phyloP scores from a whole-genome alignment of 2,888 invertebrate genomes.

The Biston stratarius region DNA sequence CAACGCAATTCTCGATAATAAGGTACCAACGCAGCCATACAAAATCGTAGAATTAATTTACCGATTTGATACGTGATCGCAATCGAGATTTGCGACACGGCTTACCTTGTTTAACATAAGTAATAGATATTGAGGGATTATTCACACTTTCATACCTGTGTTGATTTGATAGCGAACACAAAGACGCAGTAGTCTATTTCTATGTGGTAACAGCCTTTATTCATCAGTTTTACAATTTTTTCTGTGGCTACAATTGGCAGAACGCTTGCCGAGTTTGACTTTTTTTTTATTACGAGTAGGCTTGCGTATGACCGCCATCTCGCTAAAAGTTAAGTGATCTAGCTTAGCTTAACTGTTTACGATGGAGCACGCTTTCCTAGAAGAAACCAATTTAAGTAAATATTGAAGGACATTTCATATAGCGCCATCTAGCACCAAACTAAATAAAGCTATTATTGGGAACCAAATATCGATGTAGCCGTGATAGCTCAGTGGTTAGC shows the following conservation, averaged over 20 bases:
- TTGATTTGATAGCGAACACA: not conserved
- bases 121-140: conserved; percentile 18
- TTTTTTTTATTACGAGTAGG: no score
- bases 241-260: not conserved
- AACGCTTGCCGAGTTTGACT: no score
- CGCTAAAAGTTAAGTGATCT: no score
- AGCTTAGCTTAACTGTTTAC: no score
- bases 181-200: not conserved
- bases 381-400: no score
- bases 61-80: conserved; percentile 33
- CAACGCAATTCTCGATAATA: conserved; percentile 20
- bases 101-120: conserved; percentile 15
- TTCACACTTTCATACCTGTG: conserved; percentile 33
- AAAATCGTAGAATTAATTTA: conserved; percentile 40
- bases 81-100: conserved; percentile 28
- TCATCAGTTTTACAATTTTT: not conserved
- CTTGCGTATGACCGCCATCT: no score
- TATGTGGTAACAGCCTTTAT: not conserved
- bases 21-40: conserved; percentile 33
- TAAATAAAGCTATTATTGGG: no score
- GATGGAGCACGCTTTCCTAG: no score
- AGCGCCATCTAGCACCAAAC: no score
- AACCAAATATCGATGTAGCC: no score
- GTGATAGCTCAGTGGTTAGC: no score
- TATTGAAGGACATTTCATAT: no score